These are phyloP conservation scores for Taeniopygia guttata DNA, from an alignment of 2,797 vertebrate species.

Conservation along the genomic window DNA sequence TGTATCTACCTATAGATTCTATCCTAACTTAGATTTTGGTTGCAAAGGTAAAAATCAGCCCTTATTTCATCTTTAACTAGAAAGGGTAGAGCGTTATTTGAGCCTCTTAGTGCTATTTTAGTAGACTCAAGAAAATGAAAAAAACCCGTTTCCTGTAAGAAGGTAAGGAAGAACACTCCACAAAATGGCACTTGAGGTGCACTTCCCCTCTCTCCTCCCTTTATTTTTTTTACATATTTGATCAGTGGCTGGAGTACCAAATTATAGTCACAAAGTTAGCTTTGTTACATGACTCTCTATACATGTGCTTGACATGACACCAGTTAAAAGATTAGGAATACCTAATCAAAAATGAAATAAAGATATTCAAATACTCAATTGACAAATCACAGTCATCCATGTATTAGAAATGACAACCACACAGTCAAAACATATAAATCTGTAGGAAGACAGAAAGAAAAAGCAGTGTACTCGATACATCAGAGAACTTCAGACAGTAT, in stretches of 20 bases:
- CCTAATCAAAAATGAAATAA: neutral
- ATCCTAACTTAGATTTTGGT: neutral
- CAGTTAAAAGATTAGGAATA: neutral
- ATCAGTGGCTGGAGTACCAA: neutral
- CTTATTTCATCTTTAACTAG: neutral
- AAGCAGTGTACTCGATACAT: neutral
- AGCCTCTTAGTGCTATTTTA: neutral
- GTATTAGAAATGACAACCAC: neutral
- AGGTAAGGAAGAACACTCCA: neutral
- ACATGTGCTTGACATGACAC: neutral
- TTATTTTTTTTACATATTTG: neutral
- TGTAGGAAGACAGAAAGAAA: neutral
- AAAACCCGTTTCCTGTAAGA: neutral
- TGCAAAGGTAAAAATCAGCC: neutral
- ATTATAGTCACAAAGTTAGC: neutral
- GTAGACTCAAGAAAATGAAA: neutral
- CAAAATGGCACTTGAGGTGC: neutral
- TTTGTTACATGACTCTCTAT: neutral
- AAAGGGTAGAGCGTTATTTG: fast-evolving
- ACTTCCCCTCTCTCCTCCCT: neutral
- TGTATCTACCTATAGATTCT: neutral
- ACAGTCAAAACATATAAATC: neutral
- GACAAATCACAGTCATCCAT: neutral
- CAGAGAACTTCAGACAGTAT: neutral
- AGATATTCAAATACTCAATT: neutral